phyloP scores from a whole-genome alignment of 35 echinoderm and acorn worm species.

The Lytechinus pictus region DNA sequence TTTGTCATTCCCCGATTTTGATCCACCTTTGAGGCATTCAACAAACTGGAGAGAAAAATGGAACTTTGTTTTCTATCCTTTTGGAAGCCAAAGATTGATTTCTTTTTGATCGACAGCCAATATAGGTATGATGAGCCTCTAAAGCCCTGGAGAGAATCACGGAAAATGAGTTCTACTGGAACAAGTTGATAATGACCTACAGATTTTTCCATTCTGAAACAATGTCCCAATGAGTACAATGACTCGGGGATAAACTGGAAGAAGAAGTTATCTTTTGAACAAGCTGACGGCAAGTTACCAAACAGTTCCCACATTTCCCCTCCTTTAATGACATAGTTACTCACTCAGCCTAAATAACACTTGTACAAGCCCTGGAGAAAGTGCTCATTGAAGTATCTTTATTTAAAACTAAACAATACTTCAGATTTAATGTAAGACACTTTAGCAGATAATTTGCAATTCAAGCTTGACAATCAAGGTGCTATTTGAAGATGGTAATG shows the following conservation, averaged over 20 bases:
- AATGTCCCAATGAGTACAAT: not conserved
- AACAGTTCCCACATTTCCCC: no score
- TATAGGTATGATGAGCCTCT: not conserved
- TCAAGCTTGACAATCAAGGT: not conserved
- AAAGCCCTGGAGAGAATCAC: not conserved
- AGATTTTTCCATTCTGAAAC: not conserved
- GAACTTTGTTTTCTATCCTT: not conserved
- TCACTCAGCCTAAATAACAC: no score
- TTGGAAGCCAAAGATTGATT: not conserved
- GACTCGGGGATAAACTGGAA: not conserved
- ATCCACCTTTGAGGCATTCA: no score
- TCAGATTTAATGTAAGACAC: not conserved
- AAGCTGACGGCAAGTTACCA: not conserved
- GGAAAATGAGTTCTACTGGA: not conserved
- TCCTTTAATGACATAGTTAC: no score
- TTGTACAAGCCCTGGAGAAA: not conserved
- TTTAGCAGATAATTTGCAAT: not conserved
- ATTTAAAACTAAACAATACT: not conserved
- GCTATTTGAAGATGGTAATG: not conserved
- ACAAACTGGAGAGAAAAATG: no score
- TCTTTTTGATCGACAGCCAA: not conserved
- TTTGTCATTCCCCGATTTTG: no score
- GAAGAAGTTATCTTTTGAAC: not conserved
- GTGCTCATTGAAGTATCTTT: not conserved
- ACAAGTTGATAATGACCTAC: not conserved